These are phyloP conservation scores for Luehdorfia chinensis DNA, from an alignment of 1,140 invertebrate species.

Conservation along the genomic window DNA sequence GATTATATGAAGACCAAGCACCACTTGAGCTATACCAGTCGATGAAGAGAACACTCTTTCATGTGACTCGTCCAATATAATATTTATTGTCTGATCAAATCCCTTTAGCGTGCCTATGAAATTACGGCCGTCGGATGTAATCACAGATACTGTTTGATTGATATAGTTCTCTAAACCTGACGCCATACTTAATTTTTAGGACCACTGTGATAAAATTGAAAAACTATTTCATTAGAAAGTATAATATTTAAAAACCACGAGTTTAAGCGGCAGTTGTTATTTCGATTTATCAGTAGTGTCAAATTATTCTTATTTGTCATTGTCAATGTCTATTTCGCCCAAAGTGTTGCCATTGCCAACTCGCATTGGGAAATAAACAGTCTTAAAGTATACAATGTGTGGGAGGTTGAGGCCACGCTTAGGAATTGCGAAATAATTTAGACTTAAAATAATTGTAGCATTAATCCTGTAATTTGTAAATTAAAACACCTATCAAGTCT, in stretches of 20 bases:
- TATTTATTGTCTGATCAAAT: constrained; percentile 99
- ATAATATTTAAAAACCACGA: neutral
- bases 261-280: constrained; percentile 13
- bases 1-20: constrained; percentile 97
- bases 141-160: constrained; percentile 95
- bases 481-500: too few species aligned
- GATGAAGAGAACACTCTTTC: constrained; percentile 96
- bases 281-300: too few species aligned
- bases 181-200: constrained; percentile 79
- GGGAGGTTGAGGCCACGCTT: too few species aligned
- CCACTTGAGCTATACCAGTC: constrained; percentile 96
- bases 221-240: constrained; percentile 8
- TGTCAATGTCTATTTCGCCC: too few species aligned
- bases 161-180: constrained; percentile 91
- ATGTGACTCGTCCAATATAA: constrained; percentile 98
- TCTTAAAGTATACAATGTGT: too few species aligned
- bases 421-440: too few species aligned
- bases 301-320: too few species aligned
- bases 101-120: constrained; percentile 90
- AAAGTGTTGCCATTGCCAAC: too few species aligned
- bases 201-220: constrained; percentile 4
- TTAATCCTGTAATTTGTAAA: too few species aligned
- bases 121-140: constrained; percentile 95
- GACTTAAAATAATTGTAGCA: too few species aligned
- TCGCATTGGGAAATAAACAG: too few species aligned